phyloP scores from a whole-genome alignment of 2,888 invertebrate species.

The Microplitis manilae region DNA sequence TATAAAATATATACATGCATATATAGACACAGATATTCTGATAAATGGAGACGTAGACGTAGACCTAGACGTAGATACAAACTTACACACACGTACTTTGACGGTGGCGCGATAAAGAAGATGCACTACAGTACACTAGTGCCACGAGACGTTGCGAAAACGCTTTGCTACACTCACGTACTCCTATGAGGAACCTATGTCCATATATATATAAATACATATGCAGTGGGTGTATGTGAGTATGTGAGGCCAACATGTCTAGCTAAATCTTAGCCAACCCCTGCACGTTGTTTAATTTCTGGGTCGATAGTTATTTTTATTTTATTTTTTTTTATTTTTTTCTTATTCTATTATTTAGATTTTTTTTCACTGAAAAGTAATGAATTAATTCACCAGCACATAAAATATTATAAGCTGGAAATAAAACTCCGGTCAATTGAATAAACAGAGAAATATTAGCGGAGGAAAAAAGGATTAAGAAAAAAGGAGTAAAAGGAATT shows the following conservation, averaged over 20 bases:
- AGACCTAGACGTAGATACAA: neutral
- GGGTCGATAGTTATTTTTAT: slow-evolving; percentile 15
- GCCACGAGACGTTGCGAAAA: slow-evolving; percentile 18
- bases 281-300: neutral
- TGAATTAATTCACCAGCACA: neutral
- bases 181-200: slow-evolving; percentile 4
- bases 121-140: slow-evolving; percentile 17
- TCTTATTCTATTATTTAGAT: slow-evolving; percentile 24
- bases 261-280: slow-evolving; percentile 4
- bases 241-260: neutral
- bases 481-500: slow-evolving; percentile 16
- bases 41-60: no score
- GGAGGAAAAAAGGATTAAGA: slow-evolving; percentile 3
- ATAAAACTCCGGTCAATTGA: neutral
- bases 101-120: slow-evolving; percentile 43
- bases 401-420: neutral
- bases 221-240: slow-evolving; percentile 10
- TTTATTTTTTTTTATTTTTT: slow-evolving; percentile 23
- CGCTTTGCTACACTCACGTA: slow-evolving; percentile 8
- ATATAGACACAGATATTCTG: neutral
- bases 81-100: slow-evolving; percentile 30
- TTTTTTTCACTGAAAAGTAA: slow-evolving; percentile 24
- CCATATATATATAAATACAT: slow-evolving; percentile 4
- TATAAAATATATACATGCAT: neutral
- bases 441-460: slow-evolving; percentile 10